Conservation (phyloP, 1,140 invertebrate genomes). For the Prorops nasuta region DNA sequence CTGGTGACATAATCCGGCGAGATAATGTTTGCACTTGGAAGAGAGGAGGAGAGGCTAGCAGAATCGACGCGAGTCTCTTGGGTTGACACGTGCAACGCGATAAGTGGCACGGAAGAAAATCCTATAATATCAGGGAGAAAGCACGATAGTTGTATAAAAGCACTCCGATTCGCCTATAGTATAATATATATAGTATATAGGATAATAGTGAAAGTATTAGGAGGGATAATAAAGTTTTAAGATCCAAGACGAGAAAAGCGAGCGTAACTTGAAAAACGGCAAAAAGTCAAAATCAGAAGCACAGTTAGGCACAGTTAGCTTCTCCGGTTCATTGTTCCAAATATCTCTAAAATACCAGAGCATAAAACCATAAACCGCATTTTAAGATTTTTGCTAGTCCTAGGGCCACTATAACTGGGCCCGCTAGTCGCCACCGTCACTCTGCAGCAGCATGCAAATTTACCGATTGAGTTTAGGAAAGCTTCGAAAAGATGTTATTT, state of each 20-base stretch:
- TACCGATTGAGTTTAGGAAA: slow-evolving; percentile 4
- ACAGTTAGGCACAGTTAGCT: slow-evolving; percentile 20
- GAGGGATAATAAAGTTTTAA: not conserved
- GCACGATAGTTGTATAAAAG: too few species aligned
- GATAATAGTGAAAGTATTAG: too few species aligned
- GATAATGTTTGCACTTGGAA: too few species aligned
- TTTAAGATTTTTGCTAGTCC: slow-evolving; percentile 30
- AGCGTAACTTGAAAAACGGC: slow-evolving; percentile 10
- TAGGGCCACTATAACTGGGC: too few species aligned
- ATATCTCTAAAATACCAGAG: slow-evolving; percentile 33
- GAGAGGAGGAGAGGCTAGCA: too few species aligned
- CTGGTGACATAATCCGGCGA: too few species aligned
- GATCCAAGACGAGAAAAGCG: not conserved
- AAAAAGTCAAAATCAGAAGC: slow-evolving; percentile 8
- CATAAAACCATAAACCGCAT: slow-evolving; percentile 34
- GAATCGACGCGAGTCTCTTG: too few species aligned
- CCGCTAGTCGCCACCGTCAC: not conserved
- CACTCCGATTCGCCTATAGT: too few species aligned
- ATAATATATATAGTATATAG: too few species aligned
- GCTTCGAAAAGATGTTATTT: slow-evolving; percentile 29
- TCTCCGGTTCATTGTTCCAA: slow-evolving; percentile 28
- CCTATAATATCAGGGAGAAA: too few species aligned
- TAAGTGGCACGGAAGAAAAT: too few species aligned
- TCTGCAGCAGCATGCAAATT: slow-evolving; percentile 30
- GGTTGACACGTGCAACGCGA: too few species aligned